Evolutionary conservation across 2,888 invertebrate genomes (phyloP).

Genomic region (Mythimna albipuncta): DNA sequence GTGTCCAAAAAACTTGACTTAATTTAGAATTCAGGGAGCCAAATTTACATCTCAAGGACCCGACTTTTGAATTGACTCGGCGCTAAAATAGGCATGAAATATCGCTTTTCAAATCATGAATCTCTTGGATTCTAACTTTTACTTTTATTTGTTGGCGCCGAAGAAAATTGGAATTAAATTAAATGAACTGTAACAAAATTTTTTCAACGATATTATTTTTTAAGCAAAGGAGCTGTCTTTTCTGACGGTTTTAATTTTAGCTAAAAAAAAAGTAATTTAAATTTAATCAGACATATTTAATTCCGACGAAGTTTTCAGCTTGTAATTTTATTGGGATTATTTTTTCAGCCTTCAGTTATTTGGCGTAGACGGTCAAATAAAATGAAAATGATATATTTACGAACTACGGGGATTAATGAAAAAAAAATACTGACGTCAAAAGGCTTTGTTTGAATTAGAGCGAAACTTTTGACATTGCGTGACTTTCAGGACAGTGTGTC

Average conservation of each 20-base stretch:
- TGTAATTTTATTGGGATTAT: neutral
- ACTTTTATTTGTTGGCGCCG: conserved; percentile 34
- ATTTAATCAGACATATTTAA: conserved; percentile 6
- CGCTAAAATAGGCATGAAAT: conserved; percentile 46
- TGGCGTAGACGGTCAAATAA: neutral
- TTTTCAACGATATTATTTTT: conserved; percentile 43
- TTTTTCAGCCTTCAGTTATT: conserved; percentile 10
- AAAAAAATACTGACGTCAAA: neutral
- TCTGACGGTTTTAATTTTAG: conserved; percentile 32
- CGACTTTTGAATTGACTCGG: conserved; percentile 40
- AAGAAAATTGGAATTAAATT: conserved; percentile 57
- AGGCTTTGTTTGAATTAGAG: conserved; percentile 1
- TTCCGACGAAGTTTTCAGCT: neutral
- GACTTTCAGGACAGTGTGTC: conserved; percentile 19
- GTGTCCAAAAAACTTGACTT: conserved; percentile 70
- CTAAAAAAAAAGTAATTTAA: too few relatives aligned
- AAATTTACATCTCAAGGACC: conserved; percentile 58
- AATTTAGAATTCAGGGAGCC: conserved; percentile 64
- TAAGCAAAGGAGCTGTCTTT: conserved; percentile 34
- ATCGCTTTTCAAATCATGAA: conserved; percentile 51
- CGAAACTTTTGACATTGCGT: conserved; percentile 2
- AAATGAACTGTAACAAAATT: conserved; percentile 58
- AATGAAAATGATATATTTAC: neutral
- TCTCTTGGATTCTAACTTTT: conserved; percentile 50
- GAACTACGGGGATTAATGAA: neutral